These are phyloP conservation scores for Coronaproctus castanopsis DNA, from an alignment of 2,888 invertebrate species.

Conservation along the genomic window DNA sequence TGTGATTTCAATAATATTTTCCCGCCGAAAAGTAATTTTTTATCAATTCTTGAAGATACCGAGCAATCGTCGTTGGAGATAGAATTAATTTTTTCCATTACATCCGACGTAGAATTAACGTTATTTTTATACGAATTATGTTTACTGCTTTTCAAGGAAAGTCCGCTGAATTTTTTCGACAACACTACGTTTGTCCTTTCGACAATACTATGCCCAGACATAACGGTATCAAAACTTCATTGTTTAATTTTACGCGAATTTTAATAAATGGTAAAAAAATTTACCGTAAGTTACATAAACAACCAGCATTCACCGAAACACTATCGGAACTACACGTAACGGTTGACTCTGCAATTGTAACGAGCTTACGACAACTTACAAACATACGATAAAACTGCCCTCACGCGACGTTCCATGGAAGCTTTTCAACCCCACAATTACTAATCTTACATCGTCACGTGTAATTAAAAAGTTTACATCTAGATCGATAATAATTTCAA, in stretches of 20 bases:
- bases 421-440: neutral
- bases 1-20: slow-evolving; percentile 9
- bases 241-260: no score
- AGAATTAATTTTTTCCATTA: neutral
- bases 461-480: no score
- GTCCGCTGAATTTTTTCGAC: slow-evolving; percentile 68
- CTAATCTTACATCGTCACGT: no score
- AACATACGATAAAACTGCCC: neutral
- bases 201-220: slow-evolving; percentile 74
- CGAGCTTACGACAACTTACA: no score
- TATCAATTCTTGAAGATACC: neutral
- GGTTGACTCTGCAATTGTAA: no score
- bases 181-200: slow-evolving; percentile 78
- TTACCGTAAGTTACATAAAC: no score
- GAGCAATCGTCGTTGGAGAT: neutral
- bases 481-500: no score
- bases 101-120: neutral
- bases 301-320: no score
- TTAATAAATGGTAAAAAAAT: no score
- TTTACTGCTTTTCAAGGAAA: slow-evolving; percentile 32
- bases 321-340: no score
- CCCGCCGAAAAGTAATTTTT: neutral
- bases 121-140: slow-evolving; percentile 2
- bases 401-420: neutral
- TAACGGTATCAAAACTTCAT: no score